Percentiles rank a stretch among this genome's conserved stretches.
These are phyloP conservation scores for Catharus fuscescens DNA, from an alignment of 2,113 vertebrate genomes.

Conservation along the genomic window DNA sequence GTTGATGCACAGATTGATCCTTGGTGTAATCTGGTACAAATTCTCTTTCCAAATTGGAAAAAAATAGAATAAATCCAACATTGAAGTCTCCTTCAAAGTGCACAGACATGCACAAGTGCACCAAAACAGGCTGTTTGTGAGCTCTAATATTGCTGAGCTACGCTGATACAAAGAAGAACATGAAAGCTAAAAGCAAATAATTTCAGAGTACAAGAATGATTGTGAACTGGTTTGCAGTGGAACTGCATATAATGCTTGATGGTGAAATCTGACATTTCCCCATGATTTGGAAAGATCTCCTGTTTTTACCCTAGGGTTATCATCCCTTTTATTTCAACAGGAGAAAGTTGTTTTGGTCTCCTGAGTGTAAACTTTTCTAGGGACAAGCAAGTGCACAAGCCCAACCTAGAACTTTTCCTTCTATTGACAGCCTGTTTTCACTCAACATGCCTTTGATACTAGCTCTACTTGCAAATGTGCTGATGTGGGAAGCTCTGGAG, in stretches of 20 bases:
- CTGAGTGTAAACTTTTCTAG: not conserved
- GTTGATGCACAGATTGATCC: not conserved
- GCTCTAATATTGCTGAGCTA: not conserved
- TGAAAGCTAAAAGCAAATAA: not conserved
- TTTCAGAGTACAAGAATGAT: not conserved
- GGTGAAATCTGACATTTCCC: not conserved
- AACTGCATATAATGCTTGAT: not conserved
- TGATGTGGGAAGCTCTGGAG: not conserved
- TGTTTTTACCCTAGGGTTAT: not conserved
- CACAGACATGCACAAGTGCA: not conserved
- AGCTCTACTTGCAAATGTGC: constrained; percentile 8
- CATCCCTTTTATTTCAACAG: not conserved
- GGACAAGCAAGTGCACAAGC: not conserved
- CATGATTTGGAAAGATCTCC: not conserved
- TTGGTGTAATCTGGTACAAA: not conserved
- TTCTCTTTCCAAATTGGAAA: not conserved
- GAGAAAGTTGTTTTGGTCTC: not conserved
- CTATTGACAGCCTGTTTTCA: not conserved
- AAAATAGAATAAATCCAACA: not conserved
- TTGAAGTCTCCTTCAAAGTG: not conserved
- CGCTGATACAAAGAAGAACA: not conserved
- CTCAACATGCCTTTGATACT: not conserved
- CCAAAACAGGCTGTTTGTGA: not conserved
- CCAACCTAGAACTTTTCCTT: not conserved
- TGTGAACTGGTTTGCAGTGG: not conserved